Evolutionary conservation across 2,113 vertebrate genomes (phyloP), one percentile per base, ranked within the genome.

Genomic region (Lepus europaeus): DNA sequence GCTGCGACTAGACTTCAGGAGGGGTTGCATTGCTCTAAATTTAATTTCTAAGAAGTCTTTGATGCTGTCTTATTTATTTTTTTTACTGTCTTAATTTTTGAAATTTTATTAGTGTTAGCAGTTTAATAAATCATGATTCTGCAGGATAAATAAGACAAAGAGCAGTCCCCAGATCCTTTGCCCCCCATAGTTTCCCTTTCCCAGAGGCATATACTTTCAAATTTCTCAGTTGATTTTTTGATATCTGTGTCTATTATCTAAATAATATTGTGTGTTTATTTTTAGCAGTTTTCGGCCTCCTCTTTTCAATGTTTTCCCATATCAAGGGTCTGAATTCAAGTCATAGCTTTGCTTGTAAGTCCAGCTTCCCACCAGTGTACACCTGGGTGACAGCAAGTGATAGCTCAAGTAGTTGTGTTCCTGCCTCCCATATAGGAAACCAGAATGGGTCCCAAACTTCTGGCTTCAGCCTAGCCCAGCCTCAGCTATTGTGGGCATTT

Each of bases 51-150:
- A 81, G 31, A 76, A 76, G 49, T 66, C 76, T 70, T 94, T 68
- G 49, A 49, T 91, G 29, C 25, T 31, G 22, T 36, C 4, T 83
- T 64, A 22, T 86, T 80, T 23, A 39, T 73, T 64, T 91, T 36
- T 79, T 70, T 77, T 29, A 69, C 66, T 11, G 7, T 82, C 20
- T 64, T 81, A 49, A 23, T 22, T 83, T 80, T 53, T 59, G 13
- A 59, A 49, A 36, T 63, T 72, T 80, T 70, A n/a, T 91, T 91
- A 53, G 27, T 84, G 19, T 70, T 51, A 87, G 56, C 6, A 83
- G 51, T 78, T 92, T 69, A 93, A 93, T 27, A 89, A 64, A 56
- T 82, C 39, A 69, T 61, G 49, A 61, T 78, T 45, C 64, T 83
- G 11, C 11, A 63, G 39, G n/a, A 11, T 36, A 6, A 88, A 33